Evolutionary conservation across 2,888 invertebrate genomes (phyloP).

Genomic region (Xestia sexstrigata): DNA sequence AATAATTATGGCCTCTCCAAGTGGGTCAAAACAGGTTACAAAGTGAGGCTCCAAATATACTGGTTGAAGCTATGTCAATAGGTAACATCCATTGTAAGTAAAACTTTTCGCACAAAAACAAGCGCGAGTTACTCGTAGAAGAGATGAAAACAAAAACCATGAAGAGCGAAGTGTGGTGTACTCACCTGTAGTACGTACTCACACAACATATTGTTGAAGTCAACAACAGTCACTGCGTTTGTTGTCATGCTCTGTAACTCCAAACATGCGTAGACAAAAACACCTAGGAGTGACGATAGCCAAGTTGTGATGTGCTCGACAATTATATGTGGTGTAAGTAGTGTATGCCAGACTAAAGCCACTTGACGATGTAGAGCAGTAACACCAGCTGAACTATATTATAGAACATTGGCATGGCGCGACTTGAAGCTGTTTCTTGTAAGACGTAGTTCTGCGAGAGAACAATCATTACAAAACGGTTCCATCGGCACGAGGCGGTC

Average conservation of each 20-base stretch:
- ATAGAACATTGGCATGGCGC: not conserved
- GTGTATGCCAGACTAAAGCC: not conserved
- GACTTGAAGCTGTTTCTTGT: not conserved
- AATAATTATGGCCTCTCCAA: slow-evolving; percentile 43
- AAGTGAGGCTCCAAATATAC: slow-evolving; percentile 28
- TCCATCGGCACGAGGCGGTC: not conserved
- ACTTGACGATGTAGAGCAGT: not conserved
- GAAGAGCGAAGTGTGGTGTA: slow-evolving; percentile 12
- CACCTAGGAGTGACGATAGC: not conserved
- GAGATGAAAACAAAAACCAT: slow-evolving; percentile 47
- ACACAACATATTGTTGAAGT: not conserved
- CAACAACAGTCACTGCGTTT: not conserved
- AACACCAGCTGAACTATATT: not conserved
- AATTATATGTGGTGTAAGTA: not conserved
- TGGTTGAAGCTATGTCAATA: not conserved
- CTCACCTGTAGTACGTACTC: not conserved
- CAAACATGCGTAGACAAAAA: not conserved
- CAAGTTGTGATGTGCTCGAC: not conserved
- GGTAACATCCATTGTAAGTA: slow-evolving; percentile 7
- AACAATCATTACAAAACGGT: not conserved
- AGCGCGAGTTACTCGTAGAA: slow-evolving; percentile 14
- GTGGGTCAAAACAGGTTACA: slow-evolving; percentile 51
- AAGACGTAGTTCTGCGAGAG: not conserved
- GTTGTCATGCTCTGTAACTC: not conserved
- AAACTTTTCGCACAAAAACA: slow-evolving; percentile 47